Evolutionary conservation across 2,888 invertebrate species (phyloP).

Genomic region (Heteromurus nitidus): DNA sequence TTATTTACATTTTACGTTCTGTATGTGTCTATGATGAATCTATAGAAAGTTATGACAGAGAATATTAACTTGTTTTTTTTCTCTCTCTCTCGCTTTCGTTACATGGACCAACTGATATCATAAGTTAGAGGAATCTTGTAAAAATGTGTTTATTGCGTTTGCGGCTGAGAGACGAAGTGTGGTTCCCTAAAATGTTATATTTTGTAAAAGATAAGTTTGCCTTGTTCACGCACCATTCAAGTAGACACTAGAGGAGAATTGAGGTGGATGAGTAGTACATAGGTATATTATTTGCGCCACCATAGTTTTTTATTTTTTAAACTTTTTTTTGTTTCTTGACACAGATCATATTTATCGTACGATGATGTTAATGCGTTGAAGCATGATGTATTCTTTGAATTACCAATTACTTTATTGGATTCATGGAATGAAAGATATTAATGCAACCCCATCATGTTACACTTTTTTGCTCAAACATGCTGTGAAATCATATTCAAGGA

Average conservation of each 20-base stretch:
- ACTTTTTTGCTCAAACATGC: conserved; percentile 48
- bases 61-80: conserved; percentile 35
- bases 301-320: background rate
- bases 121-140: conserved; percentile 9
- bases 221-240: background rate
- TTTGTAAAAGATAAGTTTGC: background rate
- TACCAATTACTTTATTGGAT: conserved; percentile 44
- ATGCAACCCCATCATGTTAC: conserved; percentile 51
- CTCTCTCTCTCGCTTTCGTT: too few relatives aligned
- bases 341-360: conserved; percentile 31
- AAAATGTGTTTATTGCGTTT: background rate
- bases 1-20: background rate
- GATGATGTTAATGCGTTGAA: conserved; percentile 19
- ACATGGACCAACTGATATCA: conserved; percentile 22
- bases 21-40: conserved; percentile 30
- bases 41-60: conserved; percentile 56
- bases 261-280: background rate
- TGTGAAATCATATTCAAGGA: conserved; percentile 56
- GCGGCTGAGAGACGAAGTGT: background rate
- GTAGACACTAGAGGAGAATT: background rate
- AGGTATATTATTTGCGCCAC: background rate
- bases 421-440: conserved; percentile 49
- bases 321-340: conserved; percentile 23
- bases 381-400: conserved; percentile 7
- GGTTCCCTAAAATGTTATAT: background rate